Base-by-base conservation (phyloP, 2,113 vertebrate species). In the Emydocephalus ijimae region DNA sequence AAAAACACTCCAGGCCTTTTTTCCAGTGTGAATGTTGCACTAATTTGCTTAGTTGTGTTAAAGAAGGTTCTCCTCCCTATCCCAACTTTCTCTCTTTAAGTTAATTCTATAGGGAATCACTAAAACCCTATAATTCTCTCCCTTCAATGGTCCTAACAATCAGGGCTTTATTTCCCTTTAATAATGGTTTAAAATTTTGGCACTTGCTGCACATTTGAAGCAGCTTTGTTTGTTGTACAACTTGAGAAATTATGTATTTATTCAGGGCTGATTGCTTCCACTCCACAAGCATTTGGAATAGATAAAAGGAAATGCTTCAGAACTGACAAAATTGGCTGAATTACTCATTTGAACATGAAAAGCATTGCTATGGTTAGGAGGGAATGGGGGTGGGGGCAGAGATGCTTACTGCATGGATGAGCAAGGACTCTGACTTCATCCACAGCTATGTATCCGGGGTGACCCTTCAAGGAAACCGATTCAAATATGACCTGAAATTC, bases 351-450 rank as follows among this genome's bases (percentile, higher is more conserved):
- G 21, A 45, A 55, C 43, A 10, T n/a, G 39, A 0, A 89, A 81
- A 90, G 55, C 1, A 0, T 8, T 15, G 26, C 89, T 9, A 34
- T 0, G 52, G 52, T 1, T 43, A 50, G 57, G 92, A 94, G 39
- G 48, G 39, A 87, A 93, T 93, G 10, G 21, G 6, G 23, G 26
- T 94, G 92, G 48, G 95, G 39, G n/a, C n/a, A n/a, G 81, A 92
- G 48, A 45, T 93, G 87, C 99, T 98, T 97, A 99, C 99, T 98
- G 97, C 99, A 99, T 3, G 99, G 99, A 95, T 99, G 99, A 95
- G 99, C 99, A 69, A 99, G 98, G 81, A 99, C 99, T 94, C 98
- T 98, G 94, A 99, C 98, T 97, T 99, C 99, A 95, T 99, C 99
- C 95, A 99, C 98, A 18, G 98, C 99, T 57, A 99, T 99, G 98